Evolutionary conservation across 2,113 vertebrate species (phyloP).

Genomic region (Oenanthe melanoleuca): DNA sequence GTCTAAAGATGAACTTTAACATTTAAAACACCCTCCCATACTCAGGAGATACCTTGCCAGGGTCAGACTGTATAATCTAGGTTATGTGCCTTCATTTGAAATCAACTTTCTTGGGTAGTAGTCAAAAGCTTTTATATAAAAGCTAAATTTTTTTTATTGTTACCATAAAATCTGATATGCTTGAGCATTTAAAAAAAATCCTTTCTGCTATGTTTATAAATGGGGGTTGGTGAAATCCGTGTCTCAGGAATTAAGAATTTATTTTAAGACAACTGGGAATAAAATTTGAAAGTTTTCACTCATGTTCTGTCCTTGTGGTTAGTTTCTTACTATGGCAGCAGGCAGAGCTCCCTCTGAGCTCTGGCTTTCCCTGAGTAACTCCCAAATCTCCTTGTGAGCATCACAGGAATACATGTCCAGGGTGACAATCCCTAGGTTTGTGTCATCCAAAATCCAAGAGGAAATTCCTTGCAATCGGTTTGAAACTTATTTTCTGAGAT

Average conservation of each 20-base stretch:
- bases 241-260: neutral
- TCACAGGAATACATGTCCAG: neutral
- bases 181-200: neutral
- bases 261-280: neutral
- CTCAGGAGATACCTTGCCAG: conserved; percentile 35
- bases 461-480: neutral
- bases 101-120: conserved; percentile 29
- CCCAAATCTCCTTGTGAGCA: neutral
- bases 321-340: neutral
- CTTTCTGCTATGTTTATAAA: neutral
- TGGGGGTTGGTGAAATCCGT: neutral
- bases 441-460: neutral
- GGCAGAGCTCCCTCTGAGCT: neutral
- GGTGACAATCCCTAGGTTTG: neutral
- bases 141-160: neutral
- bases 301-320: neutral
- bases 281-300: neutral
- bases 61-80: conserved; percentile 25
- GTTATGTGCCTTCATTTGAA: conserved; percentile 41
- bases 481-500: neutral
- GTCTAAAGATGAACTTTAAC: neutral
- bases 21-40: neutral
- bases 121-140: neutral
- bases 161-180: neutral
- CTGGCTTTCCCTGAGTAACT: neutral